Percentiles rank a stretch among this genome's conserved stretches.
Evolutionary conservation across 2,888 invertebrate genomes (phyloP).

Genomic region (Lamellibrachia satsuma): DNA sequence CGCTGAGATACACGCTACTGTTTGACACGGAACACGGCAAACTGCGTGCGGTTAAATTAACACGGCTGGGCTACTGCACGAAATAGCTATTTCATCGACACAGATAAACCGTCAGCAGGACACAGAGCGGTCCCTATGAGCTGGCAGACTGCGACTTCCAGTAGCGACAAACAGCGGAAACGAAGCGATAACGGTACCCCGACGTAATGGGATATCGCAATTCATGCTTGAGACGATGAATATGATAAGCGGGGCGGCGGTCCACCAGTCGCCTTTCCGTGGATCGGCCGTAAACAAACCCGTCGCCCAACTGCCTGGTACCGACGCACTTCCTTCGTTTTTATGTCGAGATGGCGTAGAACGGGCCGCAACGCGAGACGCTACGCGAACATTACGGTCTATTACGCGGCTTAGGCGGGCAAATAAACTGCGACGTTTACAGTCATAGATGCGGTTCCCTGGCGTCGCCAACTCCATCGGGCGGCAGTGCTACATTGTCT

Average conservation of each 20-base stretch:
- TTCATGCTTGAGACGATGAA: conserved; percentile 1
- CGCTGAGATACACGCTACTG: not conserved
- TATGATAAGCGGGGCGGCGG: not conserved
- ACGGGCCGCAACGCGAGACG: not conserved
- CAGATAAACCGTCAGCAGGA: not conserved
- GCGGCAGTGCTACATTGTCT: not conserved
- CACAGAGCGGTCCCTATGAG: not conserved
- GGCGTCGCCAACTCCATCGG: not conserved
- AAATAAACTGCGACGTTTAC: not conserved
- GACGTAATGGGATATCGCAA: not conserved
- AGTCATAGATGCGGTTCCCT: not conserved
- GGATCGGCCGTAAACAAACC: not conserved
- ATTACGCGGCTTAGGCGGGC: not conserved
- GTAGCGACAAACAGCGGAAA: not conserved
- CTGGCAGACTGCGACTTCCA: not conserved
- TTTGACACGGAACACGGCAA: not conserved
- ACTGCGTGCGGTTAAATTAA: not conserved
- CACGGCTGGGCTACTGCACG: not conserved
- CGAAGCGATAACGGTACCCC: not conserved
- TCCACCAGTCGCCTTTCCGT: not conserved
- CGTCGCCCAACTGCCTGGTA: not conserved
- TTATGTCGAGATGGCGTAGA: not conserved
- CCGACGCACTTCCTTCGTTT: not conserved
- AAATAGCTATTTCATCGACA: not conserved
- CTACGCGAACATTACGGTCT: not conserved